These are phyloP conservation scores for Parambassis ranga DNA, from an alignment of 2,797 vertebrate species.

Conservation along the genomic window DNA sequence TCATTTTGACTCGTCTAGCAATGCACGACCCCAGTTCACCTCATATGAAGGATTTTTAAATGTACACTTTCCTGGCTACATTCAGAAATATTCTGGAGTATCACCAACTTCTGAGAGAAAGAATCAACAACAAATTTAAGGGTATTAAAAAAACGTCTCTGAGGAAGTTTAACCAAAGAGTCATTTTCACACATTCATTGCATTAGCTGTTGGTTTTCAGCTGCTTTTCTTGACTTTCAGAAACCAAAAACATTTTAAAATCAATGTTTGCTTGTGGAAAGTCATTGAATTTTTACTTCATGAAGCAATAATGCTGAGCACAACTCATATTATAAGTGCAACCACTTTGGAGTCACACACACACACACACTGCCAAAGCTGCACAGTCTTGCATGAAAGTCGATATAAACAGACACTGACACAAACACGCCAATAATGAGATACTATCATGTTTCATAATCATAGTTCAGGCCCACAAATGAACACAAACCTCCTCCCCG, in stretches of 20 bases:
- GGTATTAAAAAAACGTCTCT: not conserved
- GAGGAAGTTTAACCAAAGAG: slow-evolving; percentile 1
- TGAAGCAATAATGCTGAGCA: no score
- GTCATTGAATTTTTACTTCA: slow-evolving; percentile 31
- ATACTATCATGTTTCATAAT: slow-evolving; percentile 57
- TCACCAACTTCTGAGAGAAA: not conserved
- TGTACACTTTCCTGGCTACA: not conserved
- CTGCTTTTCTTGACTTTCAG: slow-evolving; percentile 2
- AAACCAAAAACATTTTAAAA: slow-evolving; percentile 33
- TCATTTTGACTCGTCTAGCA: slow-evolving; percentile 5
- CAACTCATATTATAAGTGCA: not conserved
- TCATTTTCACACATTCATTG: slow-evolving; percentile 33
- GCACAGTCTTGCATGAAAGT: slow-evolving; percentile 25
- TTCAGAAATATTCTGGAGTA: not conserved
- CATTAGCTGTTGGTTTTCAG: slow-evolving; percentile 37
- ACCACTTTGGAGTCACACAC: not conserved
- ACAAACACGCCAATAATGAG: slow-evolving; percentile 50
- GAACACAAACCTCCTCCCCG: slow-evolving; percentile 13
- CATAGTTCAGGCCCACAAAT: slow-evolving; percentile 25
- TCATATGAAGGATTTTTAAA: not conserved
- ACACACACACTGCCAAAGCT: not conserved
- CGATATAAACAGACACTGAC: slow-evolving; percentile 30
- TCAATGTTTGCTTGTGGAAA: slow-evolving; percentile 36
- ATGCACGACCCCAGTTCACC: slow-evolving; percentile 36
- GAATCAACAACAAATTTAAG: not conserved